A percentile compares a stretch with the other conserved stretches of the same genome.
Conservation (phyloP, 2,888 invertebrate species). For the Acronicta leporina region DNA sequence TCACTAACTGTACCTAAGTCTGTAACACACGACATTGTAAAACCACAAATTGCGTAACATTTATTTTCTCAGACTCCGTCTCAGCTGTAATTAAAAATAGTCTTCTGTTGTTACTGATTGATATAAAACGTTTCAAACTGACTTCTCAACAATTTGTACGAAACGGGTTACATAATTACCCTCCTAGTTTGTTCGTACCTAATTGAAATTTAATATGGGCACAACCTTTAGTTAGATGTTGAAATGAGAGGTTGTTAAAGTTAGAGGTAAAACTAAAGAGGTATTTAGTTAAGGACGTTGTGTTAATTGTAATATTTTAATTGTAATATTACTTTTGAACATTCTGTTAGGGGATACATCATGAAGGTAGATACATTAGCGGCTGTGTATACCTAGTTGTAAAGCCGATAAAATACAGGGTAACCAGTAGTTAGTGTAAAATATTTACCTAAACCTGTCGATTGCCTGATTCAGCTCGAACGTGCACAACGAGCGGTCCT, state of each 20-base stretch:
- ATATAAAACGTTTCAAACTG: slow-evolving; percentile 29
- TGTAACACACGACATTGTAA: slow-evolving; percentile 30
- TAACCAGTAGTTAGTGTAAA: too few relatives aligned
- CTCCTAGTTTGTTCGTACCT: slow-evolving; percentile 31
- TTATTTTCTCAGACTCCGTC: slow-evolving; percentile 25
- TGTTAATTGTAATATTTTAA: slow-evolving; percentile 29
- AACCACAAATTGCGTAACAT: slow-evolving; percentile 29
- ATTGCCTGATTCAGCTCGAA: too few relatives aligned
- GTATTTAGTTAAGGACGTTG: slow-evolving; percentile 24
- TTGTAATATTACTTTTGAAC: slow-evolving; percentile 9
- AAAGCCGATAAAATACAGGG: too few relatives aligned
- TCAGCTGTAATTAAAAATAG: slow-evolving; percentile 40
- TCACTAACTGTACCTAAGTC: slow-evolving; percentile 39
- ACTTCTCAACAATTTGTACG: slow-evolving; percentile 23
- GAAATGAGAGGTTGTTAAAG: slow-evolving; percentile 32
- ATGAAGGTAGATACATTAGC: not conserved
- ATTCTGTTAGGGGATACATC: not conserved
- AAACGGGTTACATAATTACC: slow-evolving; percentile 41
- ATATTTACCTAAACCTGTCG: too few relatives aligned
- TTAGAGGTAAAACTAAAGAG: slow-evolving; percentile 35
- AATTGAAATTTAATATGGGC: slow-evolving; percentile 49
- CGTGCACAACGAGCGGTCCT: too few relatives aligned
- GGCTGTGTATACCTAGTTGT: too few relatives aligned
- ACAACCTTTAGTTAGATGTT: slow-evolving; percentile 25
- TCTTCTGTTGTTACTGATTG: slow-evolving; percentile 41